A percentile compares a stretch with the other conserved stretches of the same genome.
These are phyloP conservation scores for Colaptes auratus DNA, from an alignment of 2,113 vertebrate species.

Conservation along the genomic window DNA sequence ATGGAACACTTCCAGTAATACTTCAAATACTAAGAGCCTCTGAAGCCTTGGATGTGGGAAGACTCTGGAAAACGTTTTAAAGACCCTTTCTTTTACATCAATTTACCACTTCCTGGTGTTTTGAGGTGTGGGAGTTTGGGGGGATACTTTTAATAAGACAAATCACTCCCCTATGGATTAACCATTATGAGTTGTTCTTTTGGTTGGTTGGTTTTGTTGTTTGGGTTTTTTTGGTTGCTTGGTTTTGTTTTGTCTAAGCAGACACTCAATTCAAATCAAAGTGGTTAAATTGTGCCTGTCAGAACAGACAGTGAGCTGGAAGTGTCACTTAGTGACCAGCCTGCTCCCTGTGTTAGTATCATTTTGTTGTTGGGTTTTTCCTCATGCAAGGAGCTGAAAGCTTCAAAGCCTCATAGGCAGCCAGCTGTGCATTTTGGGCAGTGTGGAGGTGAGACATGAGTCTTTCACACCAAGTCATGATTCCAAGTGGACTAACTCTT, in stretches of 20 bases:
- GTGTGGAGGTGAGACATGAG: neutral
- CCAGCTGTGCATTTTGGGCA: neutral
- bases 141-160: neutral
- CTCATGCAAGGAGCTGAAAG: neutral
- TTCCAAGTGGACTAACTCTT: neutral
- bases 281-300: neutral
- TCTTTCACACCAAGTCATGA: neutral
- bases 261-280: too few species aligned
- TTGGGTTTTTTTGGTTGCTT: neutral
- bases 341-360: neutral
- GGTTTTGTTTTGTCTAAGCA: neutral
- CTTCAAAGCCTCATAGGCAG: neutral
- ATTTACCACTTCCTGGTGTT: neutral
- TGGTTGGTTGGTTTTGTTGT: neutral
- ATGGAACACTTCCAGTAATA: slow-evolving; percentile 60
- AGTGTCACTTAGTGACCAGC: neutral
- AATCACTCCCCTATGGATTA: neutral
- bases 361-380: neutral
- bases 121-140: neutral
- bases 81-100: neutral
- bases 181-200: neutral
- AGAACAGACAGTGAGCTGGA: neutral
- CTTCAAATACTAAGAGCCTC: slow-evolving; percentile 38
- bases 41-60: slow-evolving; percentile 37
- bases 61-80: slow-evolving; percentile 47